A percentile compares a stretch with the other conserved stretches of the same genome.
These are phyloP conservation scores for Paralichthys olivaceus DNA, from an alignment of 2,113 vertebrate genomes.

Conservation along the genomic window DNA sequence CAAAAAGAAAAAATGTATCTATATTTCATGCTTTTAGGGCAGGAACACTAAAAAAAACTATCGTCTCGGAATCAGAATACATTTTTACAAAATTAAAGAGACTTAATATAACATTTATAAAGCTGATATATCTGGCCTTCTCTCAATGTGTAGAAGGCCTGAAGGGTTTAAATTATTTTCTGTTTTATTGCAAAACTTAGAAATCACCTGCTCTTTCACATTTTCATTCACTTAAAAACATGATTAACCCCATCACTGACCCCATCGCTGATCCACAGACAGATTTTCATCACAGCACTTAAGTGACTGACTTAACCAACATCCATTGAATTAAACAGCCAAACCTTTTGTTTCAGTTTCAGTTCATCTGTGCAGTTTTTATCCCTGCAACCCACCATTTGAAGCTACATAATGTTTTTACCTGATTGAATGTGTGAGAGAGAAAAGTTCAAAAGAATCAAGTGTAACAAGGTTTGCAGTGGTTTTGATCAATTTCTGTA, in stretches of 20 bases:
- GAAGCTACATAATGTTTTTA: not conserved
- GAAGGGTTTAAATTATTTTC: conserved; percentile 13
- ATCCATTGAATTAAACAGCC: too few relatives aligned
- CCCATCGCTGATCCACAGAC: not conserved
- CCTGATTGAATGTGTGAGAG: not conserved
- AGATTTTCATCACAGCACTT: too few relatives aligned
- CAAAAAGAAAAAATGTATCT: not conserved
- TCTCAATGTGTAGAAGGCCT: not conserved
- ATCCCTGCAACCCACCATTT: not conserved
- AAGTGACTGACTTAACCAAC: too few relatives aligned
- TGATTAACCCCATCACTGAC: too few relatives aligned
- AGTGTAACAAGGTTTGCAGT: not conserved
- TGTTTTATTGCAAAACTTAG: conserved; percentile 8
- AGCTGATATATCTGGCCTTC: not conserved
- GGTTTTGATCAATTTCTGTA: not conserved
- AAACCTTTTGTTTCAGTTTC: not conserved
- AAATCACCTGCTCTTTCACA: not conserved
- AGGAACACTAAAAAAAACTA: too few relatives aligned
- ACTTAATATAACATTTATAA: not conserved
- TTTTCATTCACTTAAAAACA: too few relatives aligned
- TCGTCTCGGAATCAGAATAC: too few relatives aligned
- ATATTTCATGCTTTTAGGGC: too few relatives aligned
- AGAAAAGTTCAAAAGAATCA: not conserved
- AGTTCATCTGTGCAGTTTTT: not conserved
- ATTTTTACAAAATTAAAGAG: not conserved